phyloP scores from a whole-genome alignment of 2,113 vertebrate genomes.

The Chinchilla lanigera region DNA sequence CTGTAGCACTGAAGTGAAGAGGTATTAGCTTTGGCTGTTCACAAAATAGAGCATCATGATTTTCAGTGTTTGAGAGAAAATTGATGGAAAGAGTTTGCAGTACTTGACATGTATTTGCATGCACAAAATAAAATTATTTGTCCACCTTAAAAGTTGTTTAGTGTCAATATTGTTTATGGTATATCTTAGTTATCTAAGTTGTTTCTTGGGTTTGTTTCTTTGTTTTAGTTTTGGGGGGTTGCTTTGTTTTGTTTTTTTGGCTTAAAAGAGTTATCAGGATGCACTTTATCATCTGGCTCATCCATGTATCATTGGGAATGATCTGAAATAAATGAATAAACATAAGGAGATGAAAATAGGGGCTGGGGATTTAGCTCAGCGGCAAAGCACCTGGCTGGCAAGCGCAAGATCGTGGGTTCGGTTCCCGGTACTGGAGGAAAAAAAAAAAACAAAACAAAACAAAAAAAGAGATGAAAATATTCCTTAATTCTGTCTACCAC shows the following conservation, averaged over 20 bases:
- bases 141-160: slow-evolving; percentile 85
- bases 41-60: slow-evolving; percentile 91
- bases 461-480: too few species aligned
- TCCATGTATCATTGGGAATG: slow-evolving; percentile 22
- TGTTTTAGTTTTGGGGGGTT: neutral
- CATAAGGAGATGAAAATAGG: neutral
- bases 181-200: slow-evolving; percentile 58
- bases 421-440: too few species aligned
- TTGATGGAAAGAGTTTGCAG: slow-evolving; percentile 91
- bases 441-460: too few species aligned
- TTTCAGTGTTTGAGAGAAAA: slow-evolving; percentile 90
- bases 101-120: slow-evolving; percentile 97
- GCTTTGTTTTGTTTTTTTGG: neutral
- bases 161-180: slow-evolving; percentile 69
- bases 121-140: slow-evolving; percentile 94
- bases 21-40: slow-evolving; percentile 90
- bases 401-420: too few species aligned
- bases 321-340: slow-evolving; percentile 35
- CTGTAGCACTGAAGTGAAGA: slow-evolving; percentile 90
- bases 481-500: slow-evolving; percentile 26
- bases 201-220: slow-evolving; percentile 50
- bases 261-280: slow-evolving; percentile 41
- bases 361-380: too few species aligned
- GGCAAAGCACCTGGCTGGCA: too few species aligned
- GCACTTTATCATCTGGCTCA: neutral